Evolutionary conservation across 1,140 invertebrate genomes (phyloP), one percentile per base, ranked within the genome.

Genomic region (Atta colombica): DNA sequence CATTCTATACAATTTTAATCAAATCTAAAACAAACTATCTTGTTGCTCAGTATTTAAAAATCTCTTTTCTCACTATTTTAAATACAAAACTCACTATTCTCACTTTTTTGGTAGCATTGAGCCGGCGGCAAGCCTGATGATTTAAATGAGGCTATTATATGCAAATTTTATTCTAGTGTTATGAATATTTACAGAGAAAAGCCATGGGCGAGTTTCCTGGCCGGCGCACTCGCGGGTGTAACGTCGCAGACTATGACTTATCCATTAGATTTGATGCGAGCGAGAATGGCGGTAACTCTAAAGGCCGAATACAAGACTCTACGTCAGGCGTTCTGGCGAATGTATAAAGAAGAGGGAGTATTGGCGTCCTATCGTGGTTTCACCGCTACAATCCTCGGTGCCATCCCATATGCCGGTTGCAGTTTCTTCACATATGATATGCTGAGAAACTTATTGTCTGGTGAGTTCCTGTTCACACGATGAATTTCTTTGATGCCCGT

Each of bases 391-490:
- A 96, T 99, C 25, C 93, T 99, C 2, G 99, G 99, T 3, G 98
- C 99, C 0, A 98, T 99, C 91, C 99, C 99, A 0, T 99, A 99
- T 95, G 99, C 99, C 14, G 99, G 99, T 12, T 98, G 98, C 68
- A 99, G 98, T 61, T 99, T 99, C 95, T 99, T 98, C 94, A 99
- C 99, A 0, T 99, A 99, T 95, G 99, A 99, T 96, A 98, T 98
- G 28, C 95, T 99, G 5, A 99, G 99, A 95, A 96, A 97, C 72
- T 94, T 96, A 84, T 97, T 99, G 94, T 95, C 96, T 93, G 97
- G 98, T 99, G 95, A 96, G 94, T 94, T 18, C 14, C 14, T 14
- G 14, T 85, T 85, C 53, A 68, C 87, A 87, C 61, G 14, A 88
- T 61, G 61, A 81, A 74, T 66, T 78, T 18, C n/a, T 58, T 75